Conservation (phyloP, 2,888 invertebrate species). For the Drosophila subsilvestris region DNA sequence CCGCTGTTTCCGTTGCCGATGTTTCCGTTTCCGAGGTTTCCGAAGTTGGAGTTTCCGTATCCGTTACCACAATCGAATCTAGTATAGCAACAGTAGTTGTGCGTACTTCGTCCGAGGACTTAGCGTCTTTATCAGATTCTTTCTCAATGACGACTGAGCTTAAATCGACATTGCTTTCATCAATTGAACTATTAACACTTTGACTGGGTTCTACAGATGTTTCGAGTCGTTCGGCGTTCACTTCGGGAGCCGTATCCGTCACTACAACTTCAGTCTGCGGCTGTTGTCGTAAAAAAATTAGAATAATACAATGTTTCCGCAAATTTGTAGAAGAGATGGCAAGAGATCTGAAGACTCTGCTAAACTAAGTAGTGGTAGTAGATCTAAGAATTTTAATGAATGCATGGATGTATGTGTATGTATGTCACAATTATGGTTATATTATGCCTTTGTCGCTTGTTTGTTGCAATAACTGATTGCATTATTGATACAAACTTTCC, state of each 20-base stretch:
- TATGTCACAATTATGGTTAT: background rate
- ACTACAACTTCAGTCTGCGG: constrained; percentile 13
- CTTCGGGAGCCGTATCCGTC: constrained; percentile 1
- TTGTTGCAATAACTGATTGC: background rate
- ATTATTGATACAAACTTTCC: background rate
- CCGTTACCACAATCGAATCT: constrained; percentile 7
- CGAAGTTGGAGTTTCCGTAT: constrained; percentile 7
- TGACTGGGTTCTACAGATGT: background rate
- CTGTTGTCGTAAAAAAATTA: constrained; percentile 4
- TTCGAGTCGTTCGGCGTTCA: background rate
- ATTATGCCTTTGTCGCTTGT: background rate
- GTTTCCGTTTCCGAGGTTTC: constrained; percentile 32
- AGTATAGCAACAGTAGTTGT: constrained; percentile 1
- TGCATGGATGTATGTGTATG: background rate
- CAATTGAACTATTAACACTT: background rate
- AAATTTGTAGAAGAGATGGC: background rate
- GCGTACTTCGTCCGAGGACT: background rate
- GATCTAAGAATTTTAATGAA: background rate
- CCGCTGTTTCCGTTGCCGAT: constrained; percentile 4
- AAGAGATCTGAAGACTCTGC: background rate
- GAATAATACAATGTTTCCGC: background rate
- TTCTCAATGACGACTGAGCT: background rate
- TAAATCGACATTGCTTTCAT: background rate
- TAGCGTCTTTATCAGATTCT: constrained; percentile 1
- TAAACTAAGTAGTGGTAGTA: background rate